A percentile compares a stretch with the other conserved stretches of the same genome.
Evolutionary conservation across 2,113 vertebrate species (phyloP).

Genomic region (Ochotona curzoniae): DNA sequence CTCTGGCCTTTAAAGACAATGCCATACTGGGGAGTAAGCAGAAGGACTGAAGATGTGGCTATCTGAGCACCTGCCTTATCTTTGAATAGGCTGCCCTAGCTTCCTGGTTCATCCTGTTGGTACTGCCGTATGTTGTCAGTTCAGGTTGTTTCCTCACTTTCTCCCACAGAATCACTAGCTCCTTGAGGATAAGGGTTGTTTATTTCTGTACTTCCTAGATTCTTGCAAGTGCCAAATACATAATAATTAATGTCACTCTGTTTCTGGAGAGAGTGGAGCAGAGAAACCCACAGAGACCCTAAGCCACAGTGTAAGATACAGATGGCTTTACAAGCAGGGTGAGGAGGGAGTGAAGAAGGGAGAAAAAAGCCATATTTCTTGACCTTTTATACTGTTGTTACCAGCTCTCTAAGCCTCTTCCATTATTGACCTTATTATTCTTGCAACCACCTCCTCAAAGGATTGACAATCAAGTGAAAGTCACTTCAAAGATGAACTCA

Average conservation of each 20-base stretch:
- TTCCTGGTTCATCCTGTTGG: not conserved
- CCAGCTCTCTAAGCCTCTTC: not conserved
- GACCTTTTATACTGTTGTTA: constrained; percentile 28
- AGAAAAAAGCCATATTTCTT: not conserved
- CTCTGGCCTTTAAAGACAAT: not conserved
- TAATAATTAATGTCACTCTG: not conserved
- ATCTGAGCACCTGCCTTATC: not conserved
- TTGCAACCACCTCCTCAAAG: not conserved
- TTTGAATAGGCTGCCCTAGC: not conserved
- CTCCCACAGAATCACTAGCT: not conserved
- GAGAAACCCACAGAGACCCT: not conserved
- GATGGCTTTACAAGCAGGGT: not conserved
- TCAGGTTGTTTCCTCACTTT: not conserved
- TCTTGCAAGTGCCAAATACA: not conserved
- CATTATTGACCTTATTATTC: not conserved
- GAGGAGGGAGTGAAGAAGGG: not conserved
- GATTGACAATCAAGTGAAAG: constrained; percentile 57
- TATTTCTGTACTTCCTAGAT: not conserved
- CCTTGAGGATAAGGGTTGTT: not conserved
- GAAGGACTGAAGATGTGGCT: not conserved
- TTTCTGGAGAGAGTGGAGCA: not conserved
- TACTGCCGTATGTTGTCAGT: not conserved
- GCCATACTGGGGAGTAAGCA: not conserved
- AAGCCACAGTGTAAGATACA: not conserved
- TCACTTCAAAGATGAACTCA: constrained; percentile 50